Conservation (phyloP, 1,140 invertebrate species). For the Holcopasites calliopsidis region DNA sequence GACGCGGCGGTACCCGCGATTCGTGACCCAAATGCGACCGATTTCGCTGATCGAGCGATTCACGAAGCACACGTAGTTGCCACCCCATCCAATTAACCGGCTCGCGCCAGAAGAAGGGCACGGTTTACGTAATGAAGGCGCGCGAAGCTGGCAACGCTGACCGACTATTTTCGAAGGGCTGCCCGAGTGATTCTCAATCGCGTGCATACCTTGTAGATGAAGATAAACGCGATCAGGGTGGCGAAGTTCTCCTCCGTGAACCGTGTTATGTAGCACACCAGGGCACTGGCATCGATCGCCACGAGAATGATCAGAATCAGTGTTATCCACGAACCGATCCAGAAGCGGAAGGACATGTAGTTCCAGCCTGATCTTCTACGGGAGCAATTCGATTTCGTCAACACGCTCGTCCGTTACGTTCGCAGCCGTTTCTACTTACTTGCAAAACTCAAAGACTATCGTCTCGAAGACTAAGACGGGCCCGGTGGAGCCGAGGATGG, state of each 20-base stretch:
- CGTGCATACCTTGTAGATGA: constrained; percentile 97
- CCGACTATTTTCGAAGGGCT: no score
- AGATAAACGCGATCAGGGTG: constrained; percentile 98
- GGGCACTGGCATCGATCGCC: constrained; percentile 96
- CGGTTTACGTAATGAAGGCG: constrained; percentile 23
- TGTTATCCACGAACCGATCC: constrained; percentile 97
- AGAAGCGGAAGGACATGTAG: constrained; percentile 96
- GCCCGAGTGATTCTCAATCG: no score
- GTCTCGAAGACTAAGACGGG: constrained; percentile 99
- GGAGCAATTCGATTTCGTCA: constrained; percentile 10
- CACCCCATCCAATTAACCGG: constrained; percentile 43
- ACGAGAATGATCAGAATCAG: constrained; percentile 93
- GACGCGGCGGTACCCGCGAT: neutral
- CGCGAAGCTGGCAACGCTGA: neutral
- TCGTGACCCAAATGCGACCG: constrained; percentile 43
- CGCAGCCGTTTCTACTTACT: no score
- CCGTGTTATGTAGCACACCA: constrained; percentile 99
- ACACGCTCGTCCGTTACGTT: no score
- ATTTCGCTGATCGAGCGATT: constrained; percentile 44
- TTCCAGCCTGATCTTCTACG: constrained; percentile 86
- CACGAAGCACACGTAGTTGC: constrained; percentile 26
- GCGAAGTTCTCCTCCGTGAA: constrained; percentile 99
- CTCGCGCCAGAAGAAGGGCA: constrained; percentile 5
- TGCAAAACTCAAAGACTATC: constrained; percentile 97
- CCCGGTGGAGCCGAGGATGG: constrained; percentile 98